These are phyloP conservation scores for Hirtodrosophila histrioides DNA, from an alignment of 2,888 invertebrate genomes.

Conservation along the genomic window DNA sequence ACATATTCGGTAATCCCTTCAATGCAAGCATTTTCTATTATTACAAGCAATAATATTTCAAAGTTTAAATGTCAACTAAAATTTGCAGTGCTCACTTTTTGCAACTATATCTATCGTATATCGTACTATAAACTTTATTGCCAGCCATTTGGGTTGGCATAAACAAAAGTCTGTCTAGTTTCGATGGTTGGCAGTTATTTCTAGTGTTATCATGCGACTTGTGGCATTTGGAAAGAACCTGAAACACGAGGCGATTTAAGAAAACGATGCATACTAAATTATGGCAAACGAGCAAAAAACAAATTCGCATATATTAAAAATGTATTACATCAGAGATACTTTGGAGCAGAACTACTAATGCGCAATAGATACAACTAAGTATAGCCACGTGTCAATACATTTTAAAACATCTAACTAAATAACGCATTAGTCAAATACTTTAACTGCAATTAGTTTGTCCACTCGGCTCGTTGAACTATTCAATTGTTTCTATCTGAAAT, in stretches of 20 bases:
- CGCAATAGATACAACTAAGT: constrained; percentile 34
- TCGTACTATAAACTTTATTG: background rate
- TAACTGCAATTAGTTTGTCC: background rate
- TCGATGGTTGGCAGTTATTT: constrained; percentile 14
- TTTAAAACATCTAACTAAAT: background rate
- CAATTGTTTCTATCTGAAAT: no score
- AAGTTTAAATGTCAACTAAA: no score
- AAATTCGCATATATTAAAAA: constrained; percentile 55
- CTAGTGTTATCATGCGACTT: constrained; percentile 31
- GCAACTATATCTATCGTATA: background rate
- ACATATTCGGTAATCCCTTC: no score
- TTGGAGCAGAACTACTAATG: constrained; percentile 29
- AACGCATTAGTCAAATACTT: constrained; percentile 8
- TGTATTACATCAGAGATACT: constrained; percentile 53
- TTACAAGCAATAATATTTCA: no score
- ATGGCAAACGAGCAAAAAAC: constrained; percentile 36
- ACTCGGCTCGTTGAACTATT: no score
- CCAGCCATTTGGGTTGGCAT: constrained; percentile 4
- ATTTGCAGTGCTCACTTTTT: no score
- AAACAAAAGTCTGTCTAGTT: constrained; percentile 22
- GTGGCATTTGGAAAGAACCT: constrained; percentile 51
- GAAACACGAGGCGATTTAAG: constrained; percentile 24
- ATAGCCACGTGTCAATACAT: background rate
- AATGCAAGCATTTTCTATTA: no score
- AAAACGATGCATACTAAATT: constrained; percentile 48